These are phyloP conservation scores for Lycaon pictus DNA, from an alignment of 2,113 vertebrate genomes.

Conservation along the genomic window DNA sequence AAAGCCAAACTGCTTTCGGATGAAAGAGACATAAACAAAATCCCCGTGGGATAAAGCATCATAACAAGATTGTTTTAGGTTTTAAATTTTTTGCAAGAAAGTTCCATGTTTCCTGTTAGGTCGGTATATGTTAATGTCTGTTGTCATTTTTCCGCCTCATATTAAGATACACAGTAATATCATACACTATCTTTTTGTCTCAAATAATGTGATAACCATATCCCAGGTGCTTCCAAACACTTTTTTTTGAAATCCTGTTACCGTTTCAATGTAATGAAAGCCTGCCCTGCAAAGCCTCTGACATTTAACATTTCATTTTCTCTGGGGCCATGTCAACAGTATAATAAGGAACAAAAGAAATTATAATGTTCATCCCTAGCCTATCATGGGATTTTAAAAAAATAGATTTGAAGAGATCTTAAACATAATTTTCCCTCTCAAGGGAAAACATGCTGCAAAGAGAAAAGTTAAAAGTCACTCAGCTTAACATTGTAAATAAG, in stretches of 20 bases:
- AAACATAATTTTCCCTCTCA: conserved; percentile 12
- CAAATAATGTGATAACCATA: conserved; percentile 58
- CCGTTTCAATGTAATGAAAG: conserved; percentile 74
- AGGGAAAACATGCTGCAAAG: not conserved
- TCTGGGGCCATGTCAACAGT: conserved; percentile 66
- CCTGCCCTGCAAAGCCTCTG: conserved; percentile 49
- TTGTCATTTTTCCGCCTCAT: conserved; percentile 45
- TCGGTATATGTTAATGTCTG: not conserved
- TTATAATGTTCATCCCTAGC: not conserved
- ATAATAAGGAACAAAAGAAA: conserved; percentile 50
- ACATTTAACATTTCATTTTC: conserved; percentile 59
- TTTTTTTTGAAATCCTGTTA: conserved; percentile 62
- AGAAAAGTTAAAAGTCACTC: conserved; percentile 21
- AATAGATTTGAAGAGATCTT: conserved; percentile 19
- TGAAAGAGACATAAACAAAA: conserved; percentile 54
- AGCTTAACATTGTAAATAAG: not conserved
- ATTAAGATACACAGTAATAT: conserved; percentile 56
- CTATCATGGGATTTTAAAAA: not conserved
- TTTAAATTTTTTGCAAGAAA: not conserved
- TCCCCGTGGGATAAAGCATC: not conserved
- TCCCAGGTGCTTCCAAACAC: conserved; percentile 29
- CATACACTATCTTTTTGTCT: conserved; percentile 58
- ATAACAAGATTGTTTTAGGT: not conserved
- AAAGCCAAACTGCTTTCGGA: conserved; percentile 61
- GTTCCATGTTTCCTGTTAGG: not conserved